Evolutionary conservation across 2,888 invertebrate species (phyloP), one percentile per base, ranked within the genome.

Genomic region (Tetranychus truncatus): DNA sequence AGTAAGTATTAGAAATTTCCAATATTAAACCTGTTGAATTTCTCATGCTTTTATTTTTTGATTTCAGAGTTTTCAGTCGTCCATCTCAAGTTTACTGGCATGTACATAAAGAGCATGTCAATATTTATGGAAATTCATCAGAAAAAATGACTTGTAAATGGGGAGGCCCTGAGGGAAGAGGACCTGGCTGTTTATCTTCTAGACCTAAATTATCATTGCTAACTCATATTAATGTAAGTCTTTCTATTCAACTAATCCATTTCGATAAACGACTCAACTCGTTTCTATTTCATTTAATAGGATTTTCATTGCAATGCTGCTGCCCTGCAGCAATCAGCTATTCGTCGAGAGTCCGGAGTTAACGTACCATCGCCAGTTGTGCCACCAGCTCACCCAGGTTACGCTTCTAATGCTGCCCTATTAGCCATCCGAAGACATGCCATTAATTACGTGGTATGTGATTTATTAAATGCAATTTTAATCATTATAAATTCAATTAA

Each of bases 361-460:
- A 83, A 84, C 73, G 86, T 83, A 76, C 87, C 83, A 81, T 84
- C 84, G 81, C 87, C 84, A 80, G 87, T 80, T 80, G 86, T 80
- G 78, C 84, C 87, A 72, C 85, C 87, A 46, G 87, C 88, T 79
- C 88, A 88, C 82, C 89, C 92, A n/a, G 93, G 92, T 15, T 95
- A 95, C 82, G 92, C 91, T 72, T 91, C 90, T 6, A 94, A 95
- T 82, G 97, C 99, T 15, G 99, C 99, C 4, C 87, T 94, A 78
- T 95, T 96, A 79, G 99, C 99, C 0, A 94, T 99, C 77, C 91
- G 94, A 82, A 88, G 97, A 79, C 97, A 97, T 83, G 92, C 95
- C 9, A 87, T 91, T 34, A 92, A 93, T 79, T 91, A 90, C 83
- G 74, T 76, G 45, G 76, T 77, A 24, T 24, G 74, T 66, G 15